A percentile compares a stretch with the other conserved stretches of the same genome.
Conservation (phyloP, 2,797 vertebrate genomes). For the Sebastolobus alascanus region DNA sequence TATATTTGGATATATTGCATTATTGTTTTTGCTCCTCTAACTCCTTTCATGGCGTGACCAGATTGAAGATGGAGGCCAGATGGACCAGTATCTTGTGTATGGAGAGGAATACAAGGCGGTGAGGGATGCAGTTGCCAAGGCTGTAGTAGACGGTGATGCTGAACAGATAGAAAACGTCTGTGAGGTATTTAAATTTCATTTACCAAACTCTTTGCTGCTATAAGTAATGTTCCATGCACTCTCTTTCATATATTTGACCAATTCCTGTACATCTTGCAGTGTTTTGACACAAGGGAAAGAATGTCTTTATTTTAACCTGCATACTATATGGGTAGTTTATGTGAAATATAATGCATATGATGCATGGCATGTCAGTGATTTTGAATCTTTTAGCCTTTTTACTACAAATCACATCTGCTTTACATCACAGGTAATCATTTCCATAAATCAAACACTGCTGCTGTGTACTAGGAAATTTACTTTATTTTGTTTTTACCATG, state of each 20-base stretch:
- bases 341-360: neutral
- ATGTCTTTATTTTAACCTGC: neutral
- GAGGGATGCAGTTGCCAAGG: slow-evolving; percentile 54
- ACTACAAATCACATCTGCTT: neutral
- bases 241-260: too few species aligned
- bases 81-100: slow-evolving; percentile 59
- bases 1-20: neutral
- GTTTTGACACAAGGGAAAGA: too few species aligned
- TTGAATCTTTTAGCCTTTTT: neutral
- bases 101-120: slow-evolving; percentile 56
- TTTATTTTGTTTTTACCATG: neutral
- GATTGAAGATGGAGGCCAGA: slow-evolving; percentile 46
- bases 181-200: slow-evolving; percentile 79
- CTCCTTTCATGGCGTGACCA: slow-evolving; percentile 10
- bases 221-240: too few species aligned
- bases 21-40: slow-evolving; percentile 1
- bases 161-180: slow-evolving; percentile 63
- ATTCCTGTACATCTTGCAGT: too few species aligned
- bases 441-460: neutral
- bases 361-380: neutral
- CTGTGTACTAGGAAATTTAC: neutral
- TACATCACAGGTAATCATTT: neutral
- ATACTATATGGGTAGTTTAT: neutral
- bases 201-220: neutral
- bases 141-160: slow-evolving; percentile 60